phyloP scores from a whole-genome alignment of 2,113 vertebrate genomes.

The Silurus asotus region DNA sequence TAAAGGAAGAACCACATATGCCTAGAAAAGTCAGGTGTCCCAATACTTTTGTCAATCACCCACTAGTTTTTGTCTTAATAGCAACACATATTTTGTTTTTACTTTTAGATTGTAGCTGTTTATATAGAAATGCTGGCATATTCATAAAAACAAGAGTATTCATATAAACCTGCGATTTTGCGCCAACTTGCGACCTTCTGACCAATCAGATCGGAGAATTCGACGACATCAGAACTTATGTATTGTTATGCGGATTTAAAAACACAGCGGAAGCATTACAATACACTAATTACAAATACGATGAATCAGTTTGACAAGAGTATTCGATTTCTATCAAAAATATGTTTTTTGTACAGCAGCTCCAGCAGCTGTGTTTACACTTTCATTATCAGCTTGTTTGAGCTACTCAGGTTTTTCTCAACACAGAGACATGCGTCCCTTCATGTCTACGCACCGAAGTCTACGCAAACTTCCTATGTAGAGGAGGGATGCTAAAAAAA shows the following conservation, averaged over 20 bases:
- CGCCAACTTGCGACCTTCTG: neutral
- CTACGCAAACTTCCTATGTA: too few relatives aligned
- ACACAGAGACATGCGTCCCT: constrained; percentile 1
- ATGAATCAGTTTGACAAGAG: neutral
- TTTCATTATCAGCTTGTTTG: neutral
- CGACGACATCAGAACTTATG: neutral
- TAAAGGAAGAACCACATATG: too few relatives aligned
- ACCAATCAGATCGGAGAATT: neutral
- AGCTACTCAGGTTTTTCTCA: constrained; percentile 1
- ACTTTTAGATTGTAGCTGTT: neutral
- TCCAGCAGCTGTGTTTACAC: neutral
- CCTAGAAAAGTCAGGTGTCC: too few relatives aligned
- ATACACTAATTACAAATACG: too few relatives aligned
- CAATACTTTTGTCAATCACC: too few relatives aligned
- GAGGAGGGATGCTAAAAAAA: too few relatives aligned
- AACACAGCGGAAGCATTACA: neutral
- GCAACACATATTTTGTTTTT: neutral
- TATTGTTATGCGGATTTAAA: neutral
- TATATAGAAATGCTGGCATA: neutral
- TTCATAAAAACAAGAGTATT: neutral
- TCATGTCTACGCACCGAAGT: neutral
- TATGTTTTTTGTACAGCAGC: neutral
- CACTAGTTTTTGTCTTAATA: neutral
- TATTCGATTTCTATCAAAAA: neutral
- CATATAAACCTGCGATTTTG: neutral